phyloP scores from a whole-genome alignment of 1,140 invertebrate genomes.

The Cydia strobilella region DNA sequence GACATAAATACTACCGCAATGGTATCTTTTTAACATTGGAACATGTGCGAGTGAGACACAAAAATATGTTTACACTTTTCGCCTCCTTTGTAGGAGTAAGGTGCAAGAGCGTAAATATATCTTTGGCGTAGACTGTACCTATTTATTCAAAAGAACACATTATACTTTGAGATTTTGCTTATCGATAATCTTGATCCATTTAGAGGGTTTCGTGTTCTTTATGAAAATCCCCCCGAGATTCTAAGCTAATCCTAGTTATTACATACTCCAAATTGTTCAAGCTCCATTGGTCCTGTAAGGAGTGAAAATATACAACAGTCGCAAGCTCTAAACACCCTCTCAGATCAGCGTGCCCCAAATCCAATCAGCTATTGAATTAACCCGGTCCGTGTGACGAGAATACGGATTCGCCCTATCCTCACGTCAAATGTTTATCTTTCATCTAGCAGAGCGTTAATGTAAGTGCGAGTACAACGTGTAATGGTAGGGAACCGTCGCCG shows the following conservation, averaged over 20 bases:
- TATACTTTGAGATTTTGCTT: background rate
- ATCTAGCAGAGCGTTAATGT: slow-evolving; percentile 70
- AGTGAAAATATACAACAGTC: slow-evolving; percentile 27
- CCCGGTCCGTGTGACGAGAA: slow-evolving; percentile 74
- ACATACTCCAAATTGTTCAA: slow-evolving; percentile 2
- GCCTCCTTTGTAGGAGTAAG: no score
- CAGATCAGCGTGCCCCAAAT: slow-evolving; percentile 73
- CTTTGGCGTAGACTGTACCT: no score
- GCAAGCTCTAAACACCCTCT: slow-evolving; percentile 53
- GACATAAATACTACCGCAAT: no score
- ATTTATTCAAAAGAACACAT: no score
- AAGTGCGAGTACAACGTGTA: slow-evolving; percentile 67
- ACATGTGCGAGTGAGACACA: no score
- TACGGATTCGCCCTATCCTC: slow-evolving; percentile 74
- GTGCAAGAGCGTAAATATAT: no score
- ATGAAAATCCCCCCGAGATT: background rate
- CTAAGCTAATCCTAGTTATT: slow-evolving; percentile 5
- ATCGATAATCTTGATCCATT: background rate
- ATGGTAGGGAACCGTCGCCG: slow-evolving; percentile 47
- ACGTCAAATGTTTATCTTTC: slow-evolving; percentile 79
- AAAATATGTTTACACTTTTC: no score
- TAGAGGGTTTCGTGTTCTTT: background rate
- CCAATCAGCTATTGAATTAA: slow-evolving; percentile 79
- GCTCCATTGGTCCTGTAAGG: slow-evolving; percentile 8
- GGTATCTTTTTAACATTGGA: no score